These are phyloP conservation scores for Dendrocopos noguchii DNA, from an alignment of 2,113 vertebrate species.

Conservation along the genomic window DNA sequence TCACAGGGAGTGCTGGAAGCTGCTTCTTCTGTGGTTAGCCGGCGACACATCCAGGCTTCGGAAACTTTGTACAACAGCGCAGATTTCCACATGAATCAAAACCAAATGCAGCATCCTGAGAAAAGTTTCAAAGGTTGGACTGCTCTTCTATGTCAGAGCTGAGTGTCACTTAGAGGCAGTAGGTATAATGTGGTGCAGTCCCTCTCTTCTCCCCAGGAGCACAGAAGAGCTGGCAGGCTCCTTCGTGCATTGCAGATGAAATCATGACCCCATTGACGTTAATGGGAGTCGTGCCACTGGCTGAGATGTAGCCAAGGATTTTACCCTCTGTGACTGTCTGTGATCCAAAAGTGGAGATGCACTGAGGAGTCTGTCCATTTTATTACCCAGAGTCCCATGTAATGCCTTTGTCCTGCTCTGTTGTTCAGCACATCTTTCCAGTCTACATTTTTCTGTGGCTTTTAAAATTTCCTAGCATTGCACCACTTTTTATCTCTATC, in stretches of 20 bases:
- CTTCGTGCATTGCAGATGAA: background rate
- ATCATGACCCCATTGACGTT: background rate
- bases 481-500: background rate
- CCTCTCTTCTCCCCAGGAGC: background rate
- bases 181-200: background rate
- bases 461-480: background rate
- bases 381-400: background rate
- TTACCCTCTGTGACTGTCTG: background rate
- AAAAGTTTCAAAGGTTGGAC: background rate
- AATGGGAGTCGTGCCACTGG: background rate
- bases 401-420: background rate
- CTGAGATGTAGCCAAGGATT: background rate
- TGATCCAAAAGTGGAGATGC: constrained; percentile 11
- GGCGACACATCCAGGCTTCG: background rate
- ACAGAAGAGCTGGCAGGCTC: constrained; percentile 1
- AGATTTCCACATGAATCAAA: constrained; percentile 17
- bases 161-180: background rate
- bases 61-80: background rate
- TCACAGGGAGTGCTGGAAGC: constrained; percentile 43
- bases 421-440: background rate
- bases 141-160: background rate
- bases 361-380: background rate
- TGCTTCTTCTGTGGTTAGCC: background rate
- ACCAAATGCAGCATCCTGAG: constrained; percentile 15
- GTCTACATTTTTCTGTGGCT: background rate